A percentile compares a stretch with the other conserved stretches of the same genome.
Conservation (phyloP, 2,888 invertebrate genomes). For the Zaprionus bogoriensis region DNA sequence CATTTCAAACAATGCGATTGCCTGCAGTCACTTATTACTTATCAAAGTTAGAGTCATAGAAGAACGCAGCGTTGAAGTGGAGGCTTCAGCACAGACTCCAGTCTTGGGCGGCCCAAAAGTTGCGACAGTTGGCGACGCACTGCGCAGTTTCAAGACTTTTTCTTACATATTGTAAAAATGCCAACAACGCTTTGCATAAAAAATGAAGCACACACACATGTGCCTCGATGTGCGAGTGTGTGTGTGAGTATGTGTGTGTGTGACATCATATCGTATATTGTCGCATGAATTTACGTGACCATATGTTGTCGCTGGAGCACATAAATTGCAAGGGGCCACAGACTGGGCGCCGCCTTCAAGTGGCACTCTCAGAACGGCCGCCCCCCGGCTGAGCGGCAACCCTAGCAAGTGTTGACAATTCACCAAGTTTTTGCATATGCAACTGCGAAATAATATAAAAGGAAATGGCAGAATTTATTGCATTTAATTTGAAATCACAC, state of each 20-base stretch:
- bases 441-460: constrained; percentile 6
- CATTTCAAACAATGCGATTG: constrained; percentile 70
- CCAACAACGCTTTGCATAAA: constrained; percentile 75
- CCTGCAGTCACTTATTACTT: constrained; percentile 57
- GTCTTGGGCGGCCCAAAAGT: constrained; percentile 30
- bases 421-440: constrained; percentile 54
- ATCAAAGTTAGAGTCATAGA: constrained; percentile 31
- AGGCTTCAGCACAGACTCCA: too few species aligned
- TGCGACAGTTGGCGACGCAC: constrained; percentile 40
- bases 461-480: constrained; percentile 59
- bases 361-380: constrained; percentile 34
- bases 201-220: constrained; percentile 62
- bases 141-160: constrained; percentile 48
- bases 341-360: constrained; percentile 64
- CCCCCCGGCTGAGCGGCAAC: constrained; percentile 24
- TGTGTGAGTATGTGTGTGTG: constrained; percentile 50
- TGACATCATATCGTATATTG: constrained; percentile 78
- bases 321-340: constrained; percentile 74
- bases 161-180: constrained; percentile 68
- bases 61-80: neutral
- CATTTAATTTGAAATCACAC: constrained; percentile 76
- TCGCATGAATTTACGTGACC: constrained; percentile 79
- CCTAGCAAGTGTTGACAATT: constrained; percentile 70
- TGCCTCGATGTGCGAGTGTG: neutral
- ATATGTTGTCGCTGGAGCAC: constrained; percentile 76